Evolutionary conservation across 2,113 vertebrate genomes (phyloP).

Genomic region (Gymnobelideus leadbeateri): DNA sequence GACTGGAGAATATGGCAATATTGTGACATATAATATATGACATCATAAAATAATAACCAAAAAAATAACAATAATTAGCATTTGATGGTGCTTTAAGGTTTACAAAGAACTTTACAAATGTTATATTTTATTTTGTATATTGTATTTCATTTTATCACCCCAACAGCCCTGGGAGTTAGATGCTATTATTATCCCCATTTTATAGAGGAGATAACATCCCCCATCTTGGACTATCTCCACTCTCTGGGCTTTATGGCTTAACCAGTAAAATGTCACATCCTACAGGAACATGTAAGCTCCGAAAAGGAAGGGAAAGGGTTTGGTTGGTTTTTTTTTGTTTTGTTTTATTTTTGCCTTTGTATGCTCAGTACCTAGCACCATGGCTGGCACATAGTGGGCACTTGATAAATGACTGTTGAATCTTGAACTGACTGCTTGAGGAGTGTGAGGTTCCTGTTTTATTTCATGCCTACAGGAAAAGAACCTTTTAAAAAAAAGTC

Average conservation of each 20-base stretch:
- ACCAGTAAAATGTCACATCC: neutral
- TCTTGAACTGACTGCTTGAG: slow-evolving; percentile 56
- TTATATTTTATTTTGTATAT: neutral
- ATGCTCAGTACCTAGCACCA: neutral
- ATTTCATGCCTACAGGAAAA: slow-evolving; percentile 57
- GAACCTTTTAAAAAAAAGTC: slow-evolving; percentile 32
- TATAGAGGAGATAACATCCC: neutral
- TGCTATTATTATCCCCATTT: neutral
- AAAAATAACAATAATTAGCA: neutral
- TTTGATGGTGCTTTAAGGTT: neutral
- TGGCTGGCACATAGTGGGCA: neutral
- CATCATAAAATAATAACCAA: slow-evolving; percentile 61
- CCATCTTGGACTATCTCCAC: neutral
- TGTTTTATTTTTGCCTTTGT: neutral
- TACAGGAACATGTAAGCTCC: neutral
- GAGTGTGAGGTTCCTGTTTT: slow-evolving; percentile 25
- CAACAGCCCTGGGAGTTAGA: neutral
- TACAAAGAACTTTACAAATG: neutral
- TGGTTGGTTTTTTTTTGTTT: too few relatives aligned
- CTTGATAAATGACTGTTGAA: neutral
- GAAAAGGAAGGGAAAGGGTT: neutral
- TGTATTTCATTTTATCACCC: neutral
- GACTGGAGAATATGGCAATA: slow-evolving; percentile 70
- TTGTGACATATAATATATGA: slow-evolving; percentile 64
- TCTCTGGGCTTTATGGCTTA: neutral